Conservation (phyloP, 2,888 invertebrate genomes). For the Rhabditophanes sp. region DNA sequence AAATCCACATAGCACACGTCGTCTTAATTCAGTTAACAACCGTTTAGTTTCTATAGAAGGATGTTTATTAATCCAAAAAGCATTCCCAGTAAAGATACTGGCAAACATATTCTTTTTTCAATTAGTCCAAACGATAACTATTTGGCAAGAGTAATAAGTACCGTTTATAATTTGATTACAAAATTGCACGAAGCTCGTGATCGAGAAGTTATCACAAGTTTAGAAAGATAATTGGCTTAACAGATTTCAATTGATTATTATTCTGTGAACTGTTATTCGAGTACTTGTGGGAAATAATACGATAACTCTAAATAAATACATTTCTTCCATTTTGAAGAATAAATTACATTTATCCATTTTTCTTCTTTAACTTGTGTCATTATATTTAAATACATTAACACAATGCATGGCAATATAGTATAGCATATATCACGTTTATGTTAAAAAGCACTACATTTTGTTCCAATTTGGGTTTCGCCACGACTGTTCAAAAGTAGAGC, state of each 20-base stretch:
- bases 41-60: constrained; percentile 45
- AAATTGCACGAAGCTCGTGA: not conserved
- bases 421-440: too few species aligned
- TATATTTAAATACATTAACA: too few species aligned
- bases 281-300: too few species aligned
- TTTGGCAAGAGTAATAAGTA: constrained; percentile 25
- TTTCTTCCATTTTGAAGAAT: too few species aligned
- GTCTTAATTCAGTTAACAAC: constrained; percentile 5
- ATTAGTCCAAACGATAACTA: constrained; percentile 24
- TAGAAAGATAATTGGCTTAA: constrained; percentile 17
- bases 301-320: too few species aligned
- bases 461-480: too few species aligned
- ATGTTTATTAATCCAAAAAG: constrained; percentile 45
- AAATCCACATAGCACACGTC: constrained; percentile 6
- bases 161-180: constrained; percentile 23
- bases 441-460: too few species aligned
- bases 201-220: constrained; percentile 11
- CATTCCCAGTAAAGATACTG: constrained; percentile 38
- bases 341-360: too few species aligned
- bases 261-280: constrained; percentile 30
- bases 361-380: too few species aligned
- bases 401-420: too few species aligned
- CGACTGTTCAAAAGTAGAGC: too few species aligned
- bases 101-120: constrained; percentile 44
- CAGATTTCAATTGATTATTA: constrained; percentile 33